phyloP scores from a whole-genome alignment of 2,888 invertebrate genomes.

The Brachypalpus laphriformis region DNA sequence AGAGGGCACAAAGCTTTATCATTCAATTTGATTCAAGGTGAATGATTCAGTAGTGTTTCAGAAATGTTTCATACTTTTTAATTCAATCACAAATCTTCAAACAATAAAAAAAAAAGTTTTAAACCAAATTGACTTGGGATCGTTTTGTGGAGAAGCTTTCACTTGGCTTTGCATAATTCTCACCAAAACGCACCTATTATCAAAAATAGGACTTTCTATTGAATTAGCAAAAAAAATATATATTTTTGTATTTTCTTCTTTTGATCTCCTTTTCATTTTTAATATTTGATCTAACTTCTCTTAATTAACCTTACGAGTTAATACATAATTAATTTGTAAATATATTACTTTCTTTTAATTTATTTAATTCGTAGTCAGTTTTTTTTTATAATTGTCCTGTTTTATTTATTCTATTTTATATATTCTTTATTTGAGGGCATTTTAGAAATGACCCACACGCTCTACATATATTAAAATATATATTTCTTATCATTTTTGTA shows the following conservation, averaged over 20 bases:
- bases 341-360: conserved; percentile 14
- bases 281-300: conserved; percentile 4
- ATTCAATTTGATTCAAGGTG: no score
- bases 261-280: conserved; percentile 4
- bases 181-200: no score
- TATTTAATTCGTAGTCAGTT: conserved; percentile 14
- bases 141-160: no score
- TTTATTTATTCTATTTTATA: not conserved
- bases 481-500: conserved; percentile 10
- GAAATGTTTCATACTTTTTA: no score
- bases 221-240: not conserved
- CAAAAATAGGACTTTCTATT: not conserved
- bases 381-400: conserved; percentile 25
- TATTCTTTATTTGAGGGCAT: conserved; percentile 18
- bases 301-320: conserved; percentile 2
- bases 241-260: conserved; percentile 20
- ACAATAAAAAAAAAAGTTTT: no score
- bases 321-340: conserved; percentile 15
- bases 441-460: conserved; percentile 47
- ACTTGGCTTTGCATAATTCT: no score
- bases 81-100: no score
- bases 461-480: conserved; percentile 54
- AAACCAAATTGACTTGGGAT: no score
- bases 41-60: no score
- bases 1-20: no score